A percentile compares a stretch with the other conserved stretches of the same genome.
phyloP scores from a whole-genome alignment of 2,888 invertebrate genomes.

The Apomyelois bistriatella region DNA sequence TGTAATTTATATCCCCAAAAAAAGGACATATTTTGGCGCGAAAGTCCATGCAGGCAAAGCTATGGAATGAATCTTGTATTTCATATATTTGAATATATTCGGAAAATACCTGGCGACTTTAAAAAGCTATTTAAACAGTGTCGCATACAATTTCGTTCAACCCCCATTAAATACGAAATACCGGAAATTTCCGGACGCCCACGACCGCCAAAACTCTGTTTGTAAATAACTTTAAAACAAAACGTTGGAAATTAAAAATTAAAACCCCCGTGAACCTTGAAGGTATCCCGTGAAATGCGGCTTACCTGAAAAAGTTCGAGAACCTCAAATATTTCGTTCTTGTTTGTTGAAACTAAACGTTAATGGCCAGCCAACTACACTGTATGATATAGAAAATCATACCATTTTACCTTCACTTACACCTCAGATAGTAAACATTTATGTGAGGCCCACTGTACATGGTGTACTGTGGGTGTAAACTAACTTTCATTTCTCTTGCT shows the following conservation, averaged over 20 bases:
- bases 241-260: slow-evolving; percentile 27
- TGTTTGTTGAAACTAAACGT: slow-evolving; percentile 5
- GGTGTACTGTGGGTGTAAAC: too few relatives aligned
- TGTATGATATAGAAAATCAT: too few relatives aligned
- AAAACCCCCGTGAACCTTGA: slow-evolving; percentile 23
- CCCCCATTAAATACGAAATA: slow-evolving; percentile 3
- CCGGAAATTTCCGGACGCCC: background rate
- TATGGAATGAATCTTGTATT: too few relatives aligned
- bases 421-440: too few relatives aligned
- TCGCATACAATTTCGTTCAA: background rate
- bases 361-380: background rate
- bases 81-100: too few relatives aligned
- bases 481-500: too few relatives aligned
- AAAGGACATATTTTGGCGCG: too few relatives aligned
- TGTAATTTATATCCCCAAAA: too few relatives aligned
- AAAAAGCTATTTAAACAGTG: background rate
- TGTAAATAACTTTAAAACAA: slow-evolving; percentile 27
- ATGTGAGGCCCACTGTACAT: too few relatives aligned
- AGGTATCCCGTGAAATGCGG: slow-evolving; percentile 27
- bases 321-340: background rate
- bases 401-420: too few relatives aligned
- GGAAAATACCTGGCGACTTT: background rate
- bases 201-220: slow-evolving; percentile 12
- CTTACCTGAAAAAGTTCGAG: slow-evolving; percentile 25
- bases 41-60: too few relatives aligned